Conservation (phyloP, 1,140 invertebrate genomes). For the Mylabris phalerata region DNA sequence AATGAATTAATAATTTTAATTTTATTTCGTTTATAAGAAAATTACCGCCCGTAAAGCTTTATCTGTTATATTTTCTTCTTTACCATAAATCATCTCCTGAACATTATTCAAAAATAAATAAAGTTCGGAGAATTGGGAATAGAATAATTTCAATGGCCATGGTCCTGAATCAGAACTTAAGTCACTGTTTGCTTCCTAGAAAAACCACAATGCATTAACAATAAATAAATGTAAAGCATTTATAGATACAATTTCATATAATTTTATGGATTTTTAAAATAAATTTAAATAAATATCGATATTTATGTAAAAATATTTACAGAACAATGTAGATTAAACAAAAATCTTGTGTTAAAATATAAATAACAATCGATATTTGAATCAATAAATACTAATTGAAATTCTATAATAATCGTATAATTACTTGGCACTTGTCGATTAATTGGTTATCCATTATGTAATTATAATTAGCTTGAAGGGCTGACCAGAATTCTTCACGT, state of each 20-base stretch:
- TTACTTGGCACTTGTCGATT: slow-evolving; percentile 76
- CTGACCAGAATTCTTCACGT: slow-evolving; percentile 83
- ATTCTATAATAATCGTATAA: neutral
- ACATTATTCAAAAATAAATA: slow-evolving; percentile 74
- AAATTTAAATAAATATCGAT: too few relatives aligned
- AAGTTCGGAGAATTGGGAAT: slow-evolving; percentile 71
- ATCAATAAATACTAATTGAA: too few relatives aligned
- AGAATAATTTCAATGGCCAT: slow-evolving; percentile 71
- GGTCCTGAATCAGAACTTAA: slow-evolving; percentile 57
- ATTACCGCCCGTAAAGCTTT: slow-evolving; percentile 60
- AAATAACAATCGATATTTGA: neutral
- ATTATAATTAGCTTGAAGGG: slow-evolving; percentile 80
- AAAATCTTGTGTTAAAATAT: neutral
- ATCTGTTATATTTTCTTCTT: slow-evolving; percentile 62
- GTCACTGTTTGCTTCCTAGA: slow-evolving; percentile 73
- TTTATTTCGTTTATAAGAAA: slow-evolving; percentile 22
- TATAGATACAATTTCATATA: too few relatives aligned
- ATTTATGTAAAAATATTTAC: too few relatives aligned
- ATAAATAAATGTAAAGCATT: too few relatives aligned
- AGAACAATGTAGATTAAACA: too few relatives aligned
- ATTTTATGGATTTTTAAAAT: too few relatives aligned
- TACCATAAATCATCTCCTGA: slow-evolving; percentile 66
- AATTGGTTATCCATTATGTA: slow-evolving; percentile 92
- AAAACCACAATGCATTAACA: slow-evolving; percentile 6
- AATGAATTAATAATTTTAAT: slow-evolving; percentile 3